Conservation (phyloP, 2,113 vertebrate species). For the Amblyornis subalaris region DNA sequence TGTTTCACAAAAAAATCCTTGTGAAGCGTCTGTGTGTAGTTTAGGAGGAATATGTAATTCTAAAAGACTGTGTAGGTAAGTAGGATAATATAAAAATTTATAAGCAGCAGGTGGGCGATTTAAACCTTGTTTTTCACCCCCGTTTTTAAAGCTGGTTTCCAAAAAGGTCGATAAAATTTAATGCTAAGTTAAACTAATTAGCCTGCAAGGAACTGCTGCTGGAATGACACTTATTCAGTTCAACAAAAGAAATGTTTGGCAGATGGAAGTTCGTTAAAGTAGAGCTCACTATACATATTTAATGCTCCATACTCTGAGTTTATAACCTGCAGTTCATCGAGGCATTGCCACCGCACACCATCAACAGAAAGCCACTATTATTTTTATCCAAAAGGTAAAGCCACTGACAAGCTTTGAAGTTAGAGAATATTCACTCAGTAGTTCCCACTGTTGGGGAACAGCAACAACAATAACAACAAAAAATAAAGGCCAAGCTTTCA, state of each 20-base stretch:
- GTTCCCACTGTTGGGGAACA: conserved; percentile 14
- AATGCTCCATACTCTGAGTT: conserved; percentile 40
- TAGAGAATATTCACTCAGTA: not conserved
- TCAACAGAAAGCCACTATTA: conserved; percentile 19
- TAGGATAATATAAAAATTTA: conserved; percentile 30
- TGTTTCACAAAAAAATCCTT: conserved; percentile 30
- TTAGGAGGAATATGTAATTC: conserved; percentile 38
- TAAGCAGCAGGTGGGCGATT: conserved; percentile 31
- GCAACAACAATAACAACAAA: conserved; percentile 52
- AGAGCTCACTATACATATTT: conserved; percentile 34
- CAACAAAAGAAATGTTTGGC: conserved; percentile 41
- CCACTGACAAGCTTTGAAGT: conserved; percentile 44
- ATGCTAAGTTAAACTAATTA: conserved; percentile 47
- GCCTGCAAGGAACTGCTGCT: conserved; percentile 47
- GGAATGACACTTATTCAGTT: conserved; percentile 46
- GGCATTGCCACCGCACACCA: conserved; percentile 2
- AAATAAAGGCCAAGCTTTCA: conserved; percentile 49
- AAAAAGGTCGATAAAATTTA: conserved; percentile 30
- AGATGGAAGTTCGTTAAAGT: conserved; percentile 30
- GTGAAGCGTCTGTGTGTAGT: not conserved
- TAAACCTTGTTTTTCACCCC: not conserved
- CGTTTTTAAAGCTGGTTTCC: not conserved
- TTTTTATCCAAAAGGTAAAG: conserved; percentile 34
- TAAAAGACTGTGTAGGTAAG: conserved; percentile 19
- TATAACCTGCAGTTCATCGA: conserved; percentile 46